Evolutionary conservation across 37 sponge, comb jelly and placozoan genomes (phyloP).

Genomic region (Mnemiopsis leidyi): DNA sequence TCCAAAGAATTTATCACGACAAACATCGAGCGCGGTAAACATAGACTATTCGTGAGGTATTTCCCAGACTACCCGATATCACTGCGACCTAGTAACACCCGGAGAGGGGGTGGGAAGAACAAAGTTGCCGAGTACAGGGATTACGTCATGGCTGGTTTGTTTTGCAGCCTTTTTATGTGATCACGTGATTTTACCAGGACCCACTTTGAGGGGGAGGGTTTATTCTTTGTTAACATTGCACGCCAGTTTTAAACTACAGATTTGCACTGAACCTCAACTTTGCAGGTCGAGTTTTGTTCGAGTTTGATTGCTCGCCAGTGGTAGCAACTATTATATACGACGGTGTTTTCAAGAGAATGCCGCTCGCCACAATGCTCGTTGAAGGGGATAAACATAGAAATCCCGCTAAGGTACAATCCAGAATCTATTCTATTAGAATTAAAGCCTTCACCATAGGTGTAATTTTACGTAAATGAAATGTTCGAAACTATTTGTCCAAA

Average conservation of each 20-base stretch:
- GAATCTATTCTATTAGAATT: too few relatives aligned
- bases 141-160: conserved; percentile 19
- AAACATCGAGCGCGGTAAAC: background rate
- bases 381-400: conserved; percentile 3
- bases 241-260: too few relatives aligned
- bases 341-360: background rate
- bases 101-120: background rate
- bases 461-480: too few relatives aligned
- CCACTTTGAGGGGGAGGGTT: too few relatives aligned
- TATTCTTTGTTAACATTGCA: too few relatives aligned
- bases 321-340: background rate
- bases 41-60: background rate
- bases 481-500: too few relatives aligned
- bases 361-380: background rate
- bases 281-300: conserved; percentile 39
- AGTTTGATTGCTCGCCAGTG: background rate
- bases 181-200: background rate
- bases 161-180: background rate
- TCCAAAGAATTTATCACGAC: background rate
- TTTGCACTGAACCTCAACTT: too few relatives aligned
- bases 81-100: background rate
- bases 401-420: background rate
- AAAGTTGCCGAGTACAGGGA: background rate
- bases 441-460: too few relatives aligned
- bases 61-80: conserved; percentile 38